phyloP scores from a whole-genome alignment of 2,888 invertebrate species.

The Drosophila nigricruria region DNA sequence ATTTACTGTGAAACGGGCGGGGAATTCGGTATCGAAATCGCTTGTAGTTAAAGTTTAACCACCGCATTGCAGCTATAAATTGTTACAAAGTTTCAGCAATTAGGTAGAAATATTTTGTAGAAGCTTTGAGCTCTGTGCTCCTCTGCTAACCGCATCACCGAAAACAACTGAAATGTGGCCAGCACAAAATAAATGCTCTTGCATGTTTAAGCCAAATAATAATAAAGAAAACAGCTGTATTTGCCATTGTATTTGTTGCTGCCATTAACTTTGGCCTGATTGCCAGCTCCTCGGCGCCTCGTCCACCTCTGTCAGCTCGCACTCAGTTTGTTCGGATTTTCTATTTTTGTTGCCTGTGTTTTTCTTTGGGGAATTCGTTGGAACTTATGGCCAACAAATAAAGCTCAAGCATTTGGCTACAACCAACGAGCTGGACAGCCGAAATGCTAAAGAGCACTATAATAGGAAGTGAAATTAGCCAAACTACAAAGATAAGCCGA shows the following conservation, averaged over 20 bases:
- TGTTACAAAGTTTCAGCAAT: slow-evolving; percentile 71
- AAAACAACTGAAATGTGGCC: slow-evolving; percentile 46
- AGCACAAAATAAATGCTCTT: slow-evolving; percentile 65
- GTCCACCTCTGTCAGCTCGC: not conserved
- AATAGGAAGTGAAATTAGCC: slow-evolving; percentile 26
- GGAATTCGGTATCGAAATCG: slow-evolving; percentile 8
- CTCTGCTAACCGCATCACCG: slow-evolving; percentile 31
- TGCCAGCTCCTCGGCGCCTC: not conserved
- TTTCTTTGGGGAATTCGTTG: slow-evolving; percentile 32
- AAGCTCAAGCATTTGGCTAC: slow-evolving; percentile 10
- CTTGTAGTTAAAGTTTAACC: slow-evolving; percentile 32
- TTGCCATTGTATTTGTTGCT: slow-evolving; percentile 38
- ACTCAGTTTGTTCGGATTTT: slow-evolving; percentile 2
- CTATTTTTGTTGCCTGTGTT: slow-evolving; percentile 33
- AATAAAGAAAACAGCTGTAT: slow-evolving; percentile 59
- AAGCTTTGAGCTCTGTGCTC: slow-evolving; percentile 26
- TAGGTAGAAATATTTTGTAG: slow-evolving; percentile 67
- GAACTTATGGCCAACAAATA: slow-evolving; percentile 39
- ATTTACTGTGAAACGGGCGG: slow-evolving; percentile 37
- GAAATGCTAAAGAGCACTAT: slow-evolving; percentile 9
- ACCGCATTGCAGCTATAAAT: slow-evolving; percentile 75
- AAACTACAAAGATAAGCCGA: slow-evolving; percentile 17
- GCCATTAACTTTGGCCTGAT: slow-evolving; percentile 31
- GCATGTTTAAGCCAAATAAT: slow-evolving; percentile 73
- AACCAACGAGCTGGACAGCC: slow-evolving; percentile 12